phyloP scores from a whole-genome alignment of 2,888 invertebrate genomes.

The Catocala sponsa region DNA sequence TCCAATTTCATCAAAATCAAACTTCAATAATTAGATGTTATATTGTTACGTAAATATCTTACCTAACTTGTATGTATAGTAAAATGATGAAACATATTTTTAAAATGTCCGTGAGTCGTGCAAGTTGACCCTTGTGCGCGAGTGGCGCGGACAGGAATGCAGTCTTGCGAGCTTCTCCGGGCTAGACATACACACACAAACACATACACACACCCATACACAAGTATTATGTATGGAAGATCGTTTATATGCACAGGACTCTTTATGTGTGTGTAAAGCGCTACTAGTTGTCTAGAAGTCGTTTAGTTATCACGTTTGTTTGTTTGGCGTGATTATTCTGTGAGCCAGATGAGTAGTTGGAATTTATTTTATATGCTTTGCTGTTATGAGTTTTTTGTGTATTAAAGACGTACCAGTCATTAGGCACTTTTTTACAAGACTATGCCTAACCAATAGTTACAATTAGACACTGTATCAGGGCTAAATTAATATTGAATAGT shows the following conservation, averaged over 20 bases:
- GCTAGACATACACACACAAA: constrained; percentile 52
- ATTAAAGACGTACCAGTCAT: too few relatives aligned
- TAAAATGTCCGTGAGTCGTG: constrained; percentile 3
- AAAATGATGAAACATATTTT: constrained; percentile 16
- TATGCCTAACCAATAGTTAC: too few relatives aligned
- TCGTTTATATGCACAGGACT: constrained; percentile 20
- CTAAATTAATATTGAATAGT: too few relatives aligned
- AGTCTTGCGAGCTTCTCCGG: constrained; percentile 64
- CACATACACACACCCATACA: constrained; percentile 24
- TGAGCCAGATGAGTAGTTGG: not conserved
- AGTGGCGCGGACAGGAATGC: constrained; percentile 64
- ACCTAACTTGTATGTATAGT: not conserved
- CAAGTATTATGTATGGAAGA: constrained; percentile 5
- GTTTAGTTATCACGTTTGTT: constrained; percentile 17
- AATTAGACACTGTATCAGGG: too few relatives aligned
- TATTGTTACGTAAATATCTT: not conserved
- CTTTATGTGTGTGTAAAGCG: constrained; percentile 23
- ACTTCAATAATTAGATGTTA: too few relatives aligned
- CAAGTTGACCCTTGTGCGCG: constrained; percentile 18
- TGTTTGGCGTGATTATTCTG: not conserved
- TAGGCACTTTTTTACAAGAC: too few relatives aligned
- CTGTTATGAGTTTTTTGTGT: too few relatives aligned
- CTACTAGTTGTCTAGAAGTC: constrained; percentile 38
- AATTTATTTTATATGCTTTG: too few relatives aligned
- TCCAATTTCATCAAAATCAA: too few relatives aligned